Evolutionary conservation across 2,113 vertebrate species (phyloP), one percentile per base, ranked within the genome.

Genomic region (Isurus oxyrinchus): DNA sequence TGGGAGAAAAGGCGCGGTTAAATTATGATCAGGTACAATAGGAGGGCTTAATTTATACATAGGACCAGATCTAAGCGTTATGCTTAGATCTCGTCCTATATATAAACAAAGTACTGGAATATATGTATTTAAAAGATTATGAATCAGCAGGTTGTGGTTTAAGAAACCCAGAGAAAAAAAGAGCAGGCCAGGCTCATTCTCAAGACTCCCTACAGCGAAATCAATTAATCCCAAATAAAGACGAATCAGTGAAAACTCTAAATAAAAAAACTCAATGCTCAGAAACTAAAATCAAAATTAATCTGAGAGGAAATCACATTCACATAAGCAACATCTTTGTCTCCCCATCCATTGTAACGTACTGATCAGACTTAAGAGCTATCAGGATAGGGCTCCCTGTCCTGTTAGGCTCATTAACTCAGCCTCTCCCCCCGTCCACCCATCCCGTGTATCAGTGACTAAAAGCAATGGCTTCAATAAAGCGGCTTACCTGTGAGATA

Each of bases 141-240:
- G 90, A 94, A 40, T 63, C 90, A 40, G 90, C 90, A 91, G 31
- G 88, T 91, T 57, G 25, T 59, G 86, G 10, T 88, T 91, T 91
- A 5, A 91, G 13, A 91, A 35, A 35, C 7, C 25, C 27, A 0
- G 44, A 7, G 31, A 3, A 21, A 4, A 35, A 61, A 59, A 19
- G 57, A 57, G 27, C 27, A 59, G 19, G 53, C 10, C 10, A 55
- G 25, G 25, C 27, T 90, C 11, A n/a, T n/a, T 94, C 90, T 16
- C 59, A n/a, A n/a, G 31, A 14, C 31, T 61, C 5, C 13, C 27
- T 90, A n/a, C 59, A 40, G 57, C 35, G 57, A 93, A 31, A 90
- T 55, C 11, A 63, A 19, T 63, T 19, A 40, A 63, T 49, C 35
- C 59, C 90, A 63, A 61, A 93, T n/a, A 14, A 93, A 63, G 14